Percentiles rank a stretch among this genome's conserved stretches.
Evolutionary conservation across 2,113 vertebrate genomes (phyloP).

Genomic region (Reinhardtius hippoglossoides): DNA sequence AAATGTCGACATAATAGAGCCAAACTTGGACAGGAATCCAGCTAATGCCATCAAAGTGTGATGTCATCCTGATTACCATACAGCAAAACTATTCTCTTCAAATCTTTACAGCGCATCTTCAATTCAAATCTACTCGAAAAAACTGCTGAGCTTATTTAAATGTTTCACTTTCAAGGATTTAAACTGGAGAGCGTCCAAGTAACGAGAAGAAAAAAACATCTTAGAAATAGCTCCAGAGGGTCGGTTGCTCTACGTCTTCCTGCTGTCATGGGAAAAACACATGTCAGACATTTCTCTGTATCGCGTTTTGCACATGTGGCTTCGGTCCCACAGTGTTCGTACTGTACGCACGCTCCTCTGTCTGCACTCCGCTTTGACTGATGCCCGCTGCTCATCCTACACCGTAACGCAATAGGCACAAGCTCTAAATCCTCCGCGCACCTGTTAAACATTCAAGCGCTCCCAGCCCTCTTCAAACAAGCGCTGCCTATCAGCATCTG

Average conservation of each 20-base stretch:
- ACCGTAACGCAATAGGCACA: slow-evolving; percentile 38
- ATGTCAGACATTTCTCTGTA: slow-evolving; percentile 36
- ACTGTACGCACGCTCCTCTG: slow-evolving; percentile 23
- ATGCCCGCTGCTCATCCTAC: slow-evolving; percentile 43
- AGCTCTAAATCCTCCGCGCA: slow-evolving; percentile 30
- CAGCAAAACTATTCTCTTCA: slow-evolving; percentile 1
- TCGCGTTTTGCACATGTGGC: slow-evolving; percentile 59
- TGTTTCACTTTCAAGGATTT: background rate
- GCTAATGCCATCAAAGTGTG: slow-evolving; percentile 3
- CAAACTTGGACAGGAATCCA: slow-evolving; percentile 35
- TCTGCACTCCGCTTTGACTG: slow-evolving; percentile 43
- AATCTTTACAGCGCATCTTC: background rate
- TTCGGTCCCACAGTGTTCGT: slow-evolving; percentile 14
- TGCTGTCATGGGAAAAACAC: slow-evolving; percentile 23
- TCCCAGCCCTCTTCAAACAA: slow-evolving; percentile 42
- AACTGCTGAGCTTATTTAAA: background rate
- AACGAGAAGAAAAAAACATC: background rate
- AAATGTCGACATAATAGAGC: slow-evolving; percentile 22
- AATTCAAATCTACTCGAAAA: background rate
- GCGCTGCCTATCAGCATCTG: slow-evolving; percentile 21
- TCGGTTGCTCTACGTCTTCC: slow-evolving; percentile 25
- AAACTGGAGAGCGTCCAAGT: background rate
- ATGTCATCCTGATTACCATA: background rate
- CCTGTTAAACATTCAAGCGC: slow-evolving; percentile 60
- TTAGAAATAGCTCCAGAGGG: background rate